Base-by-base conservation (phyloP, 2,797 vertebrate genomes). In the Sitta carolinensis region DNA sequence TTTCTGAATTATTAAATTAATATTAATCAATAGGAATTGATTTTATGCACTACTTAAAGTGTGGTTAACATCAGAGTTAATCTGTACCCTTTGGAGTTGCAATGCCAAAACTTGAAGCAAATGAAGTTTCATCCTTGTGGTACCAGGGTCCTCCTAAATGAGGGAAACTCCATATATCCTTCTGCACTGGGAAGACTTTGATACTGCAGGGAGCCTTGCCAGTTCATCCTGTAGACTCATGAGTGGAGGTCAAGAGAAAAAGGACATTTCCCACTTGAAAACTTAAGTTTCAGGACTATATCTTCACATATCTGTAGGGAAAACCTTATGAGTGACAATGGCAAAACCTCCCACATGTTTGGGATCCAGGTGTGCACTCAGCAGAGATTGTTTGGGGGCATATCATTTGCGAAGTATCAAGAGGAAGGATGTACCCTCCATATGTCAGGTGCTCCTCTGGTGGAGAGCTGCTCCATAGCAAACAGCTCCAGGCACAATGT, bases 351-450 rank as follows among this genome's bases (percentile, higher is more conserved):
- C 38, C 50, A 69, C 14, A 15, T 5, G 5, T 64, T 57, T 84
- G 26, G 14, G 14, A 61, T 47, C 32, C 34, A 29, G 17, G 20
- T 77, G 77, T 63, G 38, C 25, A 16, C 16, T n/a, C 15, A 57
- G 50, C 8, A 87, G 43, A 45, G 18, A 16, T 27, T 45, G 34
- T 42, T 17, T 64, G 50, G 21, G n/a, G 36, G 5, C n/a, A 61
- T 9, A 21, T 5, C 7, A 14, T 19, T 25, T 0, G 0, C 29
- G 34, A 76, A 10, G 2, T 7, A 17, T 48, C 0, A 0, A 7
- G 8, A 67, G 50, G 19, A 38, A 59, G 58, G 8, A 52, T 0
- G 2, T 22, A 52, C 8, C 18, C 16, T 80, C 67, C 32, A 5
- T 10, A 29, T 0, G 1, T 42, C 22, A 36, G 42, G 29, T 55